These are phyloP conservation scores for Troilus luridus DNA, from an alignment of 2,888 invertebrate species.

Conservation along the genomic window DNA sequence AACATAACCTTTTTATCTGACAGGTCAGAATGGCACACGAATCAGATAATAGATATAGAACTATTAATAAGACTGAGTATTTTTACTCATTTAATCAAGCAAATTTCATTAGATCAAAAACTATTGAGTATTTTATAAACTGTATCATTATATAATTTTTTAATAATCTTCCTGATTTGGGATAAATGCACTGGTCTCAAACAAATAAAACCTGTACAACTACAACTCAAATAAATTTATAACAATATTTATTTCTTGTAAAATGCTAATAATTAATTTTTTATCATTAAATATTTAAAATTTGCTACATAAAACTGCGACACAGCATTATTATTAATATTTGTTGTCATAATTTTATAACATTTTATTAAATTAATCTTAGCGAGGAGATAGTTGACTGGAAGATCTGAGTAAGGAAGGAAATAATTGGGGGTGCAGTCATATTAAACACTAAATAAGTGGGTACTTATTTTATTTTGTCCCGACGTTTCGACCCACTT, in stretches of 20 bases:
- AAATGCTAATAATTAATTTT: background rate
- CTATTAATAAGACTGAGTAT: slow-evolving; percentile 33
- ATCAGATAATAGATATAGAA: slow-evolving; percentile 13
- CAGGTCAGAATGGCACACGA: slow-evolving; percentile 46
- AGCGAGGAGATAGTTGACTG: too few species aligned
- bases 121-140: background rate
- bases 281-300: background rate
- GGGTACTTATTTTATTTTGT: too few species aligned
- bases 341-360: background rate
- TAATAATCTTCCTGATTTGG: background rate
- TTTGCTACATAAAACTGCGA: background rate
- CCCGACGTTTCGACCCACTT: too few species aligned
- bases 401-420: too few species aligned
- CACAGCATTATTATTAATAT: background rate
- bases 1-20: slow-evolving; percentile 45
- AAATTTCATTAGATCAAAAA: slow-evolving; percentile 4
- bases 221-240: background rate
- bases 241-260: background rate
- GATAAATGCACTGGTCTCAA: background rate
- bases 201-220: background rate
- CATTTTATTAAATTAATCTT: background rate
- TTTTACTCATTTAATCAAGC: slow-evolving; percentile 24
- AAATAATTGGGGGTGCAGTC: too few species aligned
- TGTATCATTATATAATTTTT: background rate
- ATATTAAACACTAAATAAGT: too few species aligned